Conservation (phyloP, 2,888 invertebrate species). For the Pollenia angustigena region DNA sequence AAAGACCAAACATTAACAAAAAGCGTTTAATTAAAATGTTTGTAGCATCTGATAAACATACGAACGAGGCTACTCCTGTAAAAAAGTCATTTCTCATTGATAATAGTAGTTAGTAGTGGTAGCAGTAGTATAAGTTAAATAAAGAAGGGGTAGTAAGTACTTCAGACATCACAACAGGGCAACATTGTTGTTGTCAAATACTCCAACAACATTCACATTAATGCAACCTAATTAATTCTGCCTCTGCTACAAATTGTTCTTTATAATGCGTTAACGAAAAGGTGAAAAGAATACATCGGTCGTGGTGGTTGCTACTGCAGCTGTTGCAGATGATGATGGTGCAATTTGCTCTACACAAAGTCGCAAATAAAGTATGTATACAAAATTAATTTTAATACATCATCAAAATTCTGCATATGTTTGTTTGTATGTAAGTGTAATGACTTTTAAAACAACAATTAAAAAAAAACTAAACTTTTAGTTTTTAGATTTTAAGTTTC, state of each 20-base stretch:
- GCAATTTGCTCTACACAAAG: slow-evolving; percentile 75
- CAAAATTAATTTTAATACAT: slow-evolving; percentile 31
- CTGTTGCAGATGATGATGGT: slow-evolving; percentile 42
- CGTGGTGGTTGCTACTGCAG: too few species aligned
- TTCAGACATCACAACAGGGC: slow-evolving; percentile 66
- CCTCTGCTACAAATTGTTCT: slow-evolving; percentile 29
- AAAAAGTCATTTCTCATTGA: slow-evolving; percentile 58
- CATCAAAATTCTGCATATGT: slow-evolving; percentile 26
- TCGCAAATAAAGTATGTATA: slow-evolving; percentile 75
- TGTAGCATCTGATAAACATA: slow-evolving; percentile 65
- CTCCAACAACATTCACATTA: not conserved
- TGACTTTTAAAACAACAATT: slow-evolving; percentile 48
- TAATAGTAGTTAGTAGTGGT: slow-evolving; percentile 29
- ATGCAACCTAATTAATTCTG: slow-evolving; percentile 59
- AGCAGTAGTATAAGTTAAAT: slow-evolving; percentile 40
- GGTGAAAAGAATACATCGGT: not conserved
- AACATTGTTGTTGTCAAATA: slow-evolving; percentile 38
- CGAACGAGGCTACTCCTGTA: slow-evolving; percentile 59
- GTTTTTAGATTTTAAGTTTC: slow-evolving; percentile 53
- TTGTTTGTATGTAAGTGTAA: slow-evolving; percentile 28
- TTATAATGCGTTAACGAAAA: slow-evolving; percentile 32
- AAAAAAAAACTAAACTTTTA: slow-evolving; percentile 53
- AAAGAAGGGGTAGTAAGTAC: not conserved
- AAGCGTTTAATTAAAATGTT: slow-evolving; percentile 61
- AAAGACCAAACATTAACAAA: slow-evolving; percentile 67